These are phyloP conservation scores for Oncorhynchus keta DNA, from an alignment of 2,113 vertebrate genomes.

Conservation along the genomic window DNA sequence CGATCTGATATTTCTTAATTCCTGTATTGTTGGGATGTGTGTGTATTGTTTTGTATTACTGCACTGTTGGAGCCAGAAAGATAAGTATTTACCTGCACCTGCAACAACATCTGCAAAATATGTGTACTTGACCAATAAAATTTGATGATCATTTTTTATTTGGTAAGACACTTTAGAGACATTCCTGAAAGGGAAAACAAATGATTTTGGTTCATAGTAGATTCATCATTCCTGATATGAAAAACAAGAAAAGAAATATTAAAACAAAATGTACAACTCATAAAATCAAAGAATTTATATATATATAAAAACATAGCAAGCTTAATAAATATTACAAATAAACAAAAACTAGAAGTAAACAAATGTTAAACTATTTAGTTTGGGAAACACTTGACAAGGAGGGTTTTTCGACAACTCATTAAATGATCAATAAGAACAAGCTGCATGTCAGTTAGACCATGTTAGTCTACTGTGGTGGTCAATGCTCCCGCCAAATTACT, in stretches of 20 bases:
- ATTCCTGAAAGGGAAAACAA: conserved; percentile 59
- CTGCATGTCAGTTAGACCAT: conserved; percentile 27
- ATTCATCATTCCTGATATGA: conserved; percentile 57
- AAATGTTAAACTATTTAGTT: conserved; percentile 64
- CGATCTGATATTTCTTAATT: no score
- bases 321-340: conserved; percentile 79
- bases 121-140: background rate
- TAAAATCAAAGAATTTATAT: conserved; percentile 60
- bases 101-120: background rate
- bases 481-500: background rate
- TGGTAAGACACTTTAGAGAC: conserved; percentile 67
- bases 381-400: conserved; percentile 47
- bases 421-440: conserved; percentile 20
- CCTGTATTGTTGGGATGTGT: no score
- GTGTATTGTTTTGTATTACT: no score
- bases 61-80: no score
- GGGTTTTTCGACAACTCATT: conserved; percentile 22
- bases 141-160: conserved; percentile 44
- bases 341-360: conserved; percentile 67
- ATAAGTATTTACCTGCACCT: background rate
- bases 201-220: conserved; percentile 71
- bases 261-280: conserved; percentile 61
- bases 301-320: conserved; percentile 72
- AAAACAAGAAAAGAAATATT: conserved; percentile 48
- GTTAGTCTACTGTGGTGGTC: conserved; percentile 19